Evolutionary conservation across 2,888 invertebrate species (phyloP), one percentile per base, ranked within the genome.

Genomic region (Troilus luridus): DNA sequence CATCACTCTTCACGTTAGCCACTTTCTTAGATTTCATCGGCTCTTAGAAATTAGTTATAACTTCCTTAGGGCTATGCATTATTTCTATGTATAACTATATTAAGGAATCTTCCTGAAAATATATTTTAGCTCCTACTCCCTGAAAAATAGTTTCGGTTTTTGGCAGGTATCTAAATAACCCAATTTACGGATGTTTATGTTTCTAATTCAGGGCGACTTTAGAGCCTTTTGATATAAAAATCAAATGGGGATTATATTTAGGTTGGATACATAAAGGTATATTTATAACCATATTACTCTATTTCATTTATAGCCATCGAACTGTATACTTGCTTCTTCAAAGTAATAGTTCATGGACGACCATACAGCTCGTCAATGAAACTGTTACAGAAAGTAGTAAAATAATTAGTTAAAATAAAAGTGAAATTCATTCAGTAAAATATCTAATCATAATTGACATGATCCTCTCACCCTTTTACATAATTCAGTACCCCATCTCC

Each of bases 1-100:
- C 72, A 77, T 77, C 72, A 77, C 41, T 77, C 72, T 77, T 77
- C 17, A 27, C 72, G 7, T 77, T 77, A 77, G 72, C 3, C 72
- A 41, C 41, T 19, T 77, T 77, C 72, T 77, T 77, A 41, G 27
- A 77, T 77, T 77, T 77, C 41, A 77, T 77, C 17, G 72, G 14
- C 17, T 41, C 41, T 77, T 19, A 17, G 27, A 77, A 77, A 77
- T 77, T 77, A 77, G 72, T 17, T 19, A 77, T 77, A 77, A 77
- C 41, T 0, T 77, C 17, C 9, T 14, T 12, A 12, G 14, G 24
- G 14, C 14, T 14, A 14, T 3, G 3, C 6, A 12, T 0, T 24
- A 6, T 5, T 27, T 67, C 27, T 14, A 14, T 17, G 17, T 8
- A 41, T 41, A 77, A 17, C 12, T 67, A 41, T 77, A 72, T n/a